A percentile compares a stretch with the other conserved stretches of the same genome.
phyloP scores from a whole-genome alignment of 2,797 vertebrate species.

The Lithobates sylvaticus region DNA sequence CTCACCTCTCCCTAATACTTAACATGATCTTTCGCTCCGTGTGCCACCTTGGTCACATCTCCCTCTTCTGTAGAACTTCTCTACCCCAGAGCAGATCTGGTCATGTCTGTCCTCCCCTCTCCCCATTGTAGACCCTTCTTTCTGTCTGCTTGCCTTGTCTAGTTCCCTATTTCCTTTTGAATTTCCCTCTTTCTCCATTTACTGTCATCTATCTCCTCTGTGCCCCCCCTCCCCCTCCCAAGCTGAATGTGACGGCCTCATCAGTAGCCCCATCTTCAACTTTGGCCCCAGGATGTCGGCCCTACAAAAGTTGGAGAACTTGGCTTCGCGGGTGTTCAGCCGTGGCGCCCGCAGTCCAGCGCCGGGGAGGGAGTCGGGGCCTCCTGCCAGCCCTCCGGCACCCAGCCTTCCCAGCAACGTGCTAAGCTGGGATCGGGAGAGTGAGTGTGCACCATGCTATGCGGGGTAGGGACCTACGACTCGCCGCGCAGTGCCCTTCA shows the following conservation, averaged over 20 bases:
- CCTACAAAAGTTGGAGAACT: conserved; percentile 66
- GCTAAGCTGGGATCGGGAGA: conserved; percentile 68
- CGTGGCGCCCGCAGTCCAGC: conserved; percentile 63
- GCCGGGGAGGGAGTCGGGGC: conserved; percentile 64
- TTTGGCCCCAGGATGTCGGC: conserved; percentile 63
- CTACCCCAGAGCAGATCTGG: background rate
- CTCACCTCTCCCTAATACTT: conserved; percentile 6
- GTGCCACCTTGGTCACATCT: background rate
- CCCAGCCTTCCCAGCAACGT: conserved; percentile 67
- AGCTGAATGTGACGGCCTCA: background rate
- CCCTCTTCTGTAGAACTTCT: background rate
- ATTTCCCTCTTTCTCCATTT: background rate
- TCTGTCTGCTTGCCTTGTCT: background rate
- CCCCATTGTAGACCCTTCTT: conserved; percentile 2
- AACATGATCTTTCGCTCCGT: conserved; percentile 6
- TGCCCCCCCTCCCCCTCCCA: too few relatives aligned
- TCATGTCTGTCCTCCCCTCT: background rate
- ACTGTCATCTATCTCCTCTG: conserved; percentile 5
- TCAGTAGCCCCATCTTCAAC: background rate
- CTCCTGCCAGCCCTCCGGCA: conserved; percentile 64
- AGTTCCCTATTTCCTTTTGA: background rate
- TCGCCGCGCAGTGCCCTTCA: conserved; percentile 11
- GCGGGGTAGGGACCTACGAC: conserved; percentile 39
- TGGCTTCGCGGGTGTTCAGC: conserved; percentile 65
- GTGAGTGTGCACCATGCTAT: conserved; percentile 61